A percentile compares a stretch with the other conserved stretches of the same genome.
Evolutionary conservation across 2,888 invertebrate genomes (phyloP).

Genomic region (Thymelicus acteon): DNA sequence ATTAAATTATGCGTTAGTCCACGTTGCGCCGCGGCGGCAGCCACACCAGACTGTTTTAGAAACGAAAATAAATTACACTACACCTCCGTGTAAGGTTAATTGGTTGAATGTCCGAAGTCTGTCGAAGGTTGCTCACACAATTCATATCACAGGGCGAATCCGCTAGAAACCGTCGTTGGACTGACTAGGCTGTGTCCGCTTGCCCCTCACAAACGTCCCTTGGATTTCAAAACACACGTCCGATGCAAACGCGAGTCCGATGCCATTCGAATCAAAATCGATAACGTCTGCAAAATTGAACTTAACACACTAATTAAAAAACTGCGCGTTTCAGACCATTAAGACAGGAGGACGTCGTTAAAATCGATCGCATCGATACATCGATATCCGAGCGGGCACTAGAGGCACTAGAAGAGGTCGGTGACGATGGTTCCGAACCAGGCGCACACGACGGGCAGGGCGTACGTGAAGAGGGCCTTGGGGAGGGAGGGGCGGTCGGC

Average conservation of each 20-base stretch:
- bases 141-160: constrained; percentile 71
- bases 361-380: not conserved
- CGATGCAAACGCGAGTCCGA: too few relatives aligned
- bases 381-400: not conserved
- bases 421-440: constrained; percentile 94
- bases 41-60: constrained; percentile 9
- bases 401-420: constrained; percentile 87
- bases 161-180: constrained; percentile 50
- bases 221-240: too few relatives aligned
- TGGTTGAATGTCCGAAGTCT: constrained; percentile 56
- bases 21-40: not conserved
- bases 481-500: constrained; percentile 82
- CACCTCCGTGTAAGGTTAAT: constrained; percentile 53
- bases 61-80: constrained; percentile 53
- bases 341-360: not conserved
- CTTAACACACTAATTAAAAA: not conserved
- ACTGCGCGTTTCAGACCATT: not conserved
- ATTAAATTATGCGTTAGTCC: not conserved
- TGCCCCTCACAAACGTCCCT: constrained; percentile 3
- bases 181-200: constrained; percentile 67
- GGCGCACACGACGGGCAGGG: constrained; percentile 92
- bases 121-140: constrained; percentile 41
- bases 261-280: not conserved
- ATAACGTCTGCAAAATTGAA: not conserved
- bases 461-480: constrained; percentile 89